Base-by-base conservation (phyloP, 2,888 invertebrate genomes). In the Drosophila birchii region DNA sequence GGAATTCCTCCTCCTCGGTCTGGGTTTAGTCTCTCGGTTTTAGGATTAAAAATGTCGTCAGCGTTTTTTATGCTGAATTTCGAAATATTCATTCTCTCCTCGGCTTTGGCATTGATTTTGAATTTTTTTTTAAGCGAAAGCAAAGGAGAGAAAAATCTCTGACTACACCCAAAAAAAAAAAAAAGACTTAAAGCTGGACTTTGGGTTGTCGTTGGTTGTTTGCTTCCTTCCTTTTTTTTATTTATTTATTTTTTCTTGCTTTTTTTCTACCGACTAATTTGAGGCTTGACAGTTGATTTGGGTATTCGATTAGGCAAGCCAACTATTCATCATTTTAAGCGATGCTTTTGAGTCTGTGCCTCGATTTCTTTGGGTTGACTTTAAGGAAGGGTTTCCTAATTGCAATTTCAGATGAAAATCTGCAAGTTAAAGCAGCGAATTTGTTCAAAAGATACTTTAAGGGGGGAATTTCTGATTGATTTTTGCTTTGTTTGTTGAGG, bases 31-130 rank as follows among this genome's bases (percentile, higher is more conserved):
- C 83, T 81, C 78, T 45, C 8, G 83, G 81, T 88, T 86, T 86
- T 85, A 86, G 87, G 85, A 83, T 86, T 88, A 86, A 86, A 88
- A 83, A 88, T 87, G 86, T 86, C 86, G 86, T 86, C 86, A 86
- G 88, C 86, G 58, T 81, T 86, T 86, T 83, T 86, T 86, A 81
- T 78, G 79, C 80, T 68, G 87, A 85, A 76, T 86, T 78, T 81
- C 75, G 44, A 63, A 58, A 53, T 66, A 56, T 51, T 34, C 41
- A 58, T 51, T 62, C 78, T 63, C 57, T 47, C 45, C 61, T 58
- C 75, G 61, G 60, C 18, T 79, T 81, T 86, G 82, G 85, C 87
- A 87, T 82, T 85, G 87, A 82, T 43, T 43, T 41, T 8, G 11
- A 9, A 9, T 41, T 45, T 69, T 81, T 81, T 12, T 32, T 11